These are phyloP conservation scores for Scrobipalpa costella DNA, from an alignment of 2,888 invertebrate genomes.

Conservation along the genomic window DNA sequence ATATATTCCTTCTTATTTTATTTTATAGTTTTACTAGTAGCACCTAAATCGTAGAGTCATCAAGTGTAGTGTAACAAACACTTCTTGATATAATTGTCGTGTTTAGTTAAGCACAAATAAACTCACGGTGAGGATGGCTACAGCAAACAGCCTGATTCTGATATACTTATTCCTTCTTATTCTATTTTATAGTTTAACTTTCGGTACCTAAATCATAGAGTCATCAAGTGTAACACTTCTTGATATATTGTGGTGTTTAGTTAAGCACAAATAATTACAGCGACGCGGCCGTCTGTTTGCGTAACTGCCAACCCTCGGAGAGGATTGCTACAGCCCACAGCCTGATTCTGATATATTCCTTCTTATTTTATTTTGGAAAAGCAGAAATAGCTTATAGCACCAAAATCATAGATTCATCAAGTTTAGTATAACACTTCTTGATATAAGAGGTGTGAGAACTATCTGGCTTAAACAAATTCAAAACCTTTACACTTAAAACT, in stretches of 20 bases:
- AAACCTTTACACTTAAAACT: no score
- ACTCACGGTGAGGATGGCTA: conserved; percentile 37
- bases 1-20: conserved; percentile 10
- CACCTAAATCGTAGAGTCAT: background rate
- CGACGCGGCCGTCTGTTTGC: conserved; percentile 39
- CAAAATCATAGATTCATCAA: background rate
- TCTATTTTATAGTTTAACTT: no score
- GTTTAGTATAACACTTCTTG: conserved; percentile 33
- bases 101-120: conserved; percentile 60
- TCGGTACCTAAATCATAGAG: background rate
- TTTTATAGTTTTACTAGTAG: no score
- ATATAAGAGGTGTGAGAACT: conserved; percentile 59
- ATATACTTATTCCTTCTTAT: conserved; percentile 10
- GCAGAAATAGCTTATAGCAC: no score
- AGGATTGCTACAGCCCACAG: conserved; percentile 28
- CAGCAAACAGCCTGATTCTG: conserved; percentile 47
- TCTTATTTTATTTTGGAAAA: conserved; percentile 2
- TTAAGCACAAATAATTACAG: conserved; percentile 64
- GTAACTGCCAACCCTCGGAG: conserved; percentile 36
- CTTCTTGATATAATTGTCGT: conserved; percentile 28
- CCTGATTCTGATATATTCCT: conserved; percentile 49
- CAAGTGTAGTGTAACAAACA: no score
- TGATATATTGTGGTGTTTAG: conserved; percentile 60
- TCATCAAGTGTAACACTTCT: conserved; percentile 32
- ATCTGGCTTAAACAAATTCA: no score